These are phyloP conservation scores for Lamellibrachia columna DNA, from an alignment of 2,888 invertebrate genomes.

Conservation along the genomic window DNA sequence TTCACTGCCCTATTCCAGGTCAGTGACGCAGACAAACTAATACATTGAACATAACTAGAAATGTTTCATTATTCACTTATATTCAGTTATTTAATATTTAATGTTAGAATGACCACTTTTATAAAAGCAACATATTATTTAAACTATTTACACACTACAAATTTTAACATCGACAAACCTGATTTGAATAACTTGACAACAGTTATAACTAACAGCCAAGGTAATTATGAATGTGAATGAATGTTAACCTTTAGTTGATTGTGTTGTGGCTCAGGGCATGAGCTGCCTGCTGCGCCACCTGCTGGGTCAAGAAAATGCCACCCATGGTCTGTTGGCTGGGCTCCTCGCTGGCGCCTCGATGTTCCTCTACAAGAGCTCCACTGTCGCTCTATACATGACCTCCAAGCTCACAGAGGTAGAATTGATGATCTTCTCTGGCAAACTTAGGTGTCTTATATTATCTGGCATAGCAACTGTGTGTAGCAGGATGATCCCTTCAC, in stretches of 20 bases:
- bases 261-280: background rate
- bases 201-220: no score
- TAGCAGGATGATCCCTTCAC: background rate
- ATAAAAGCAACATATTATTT: no score
- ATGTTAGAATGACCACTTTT: no score
- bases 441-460: background rate
- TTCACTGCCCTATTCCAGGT: slow-evolving; percentile 29
- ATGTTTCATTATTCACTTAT: no score
- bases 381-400: slow-evolving; percentile 82
- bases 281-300: slow-evolving; percentile 70
- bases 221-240: no score
- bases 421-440: background rate
- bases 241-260: no score
- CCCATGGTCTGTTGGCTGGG: slow-evolving; percentile 77
- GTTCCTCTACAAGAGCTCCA: slow-evolving; percentile 78
- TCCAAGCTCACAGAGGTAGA: slow-evolving; percentile 84
- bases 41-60: no score
- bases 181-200: no score
- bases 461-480: background rate
- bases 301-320: slow-evolving; percentile 72
- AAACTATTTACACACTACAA: no score
- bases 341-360: slow-evolving; percentile 78
- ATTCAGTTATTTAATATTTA: no score
- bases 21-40: background rate
- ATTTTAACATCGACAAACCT: no score